These are phyloP conservation scores for Phrynosoma blainvillii DNA, from an alignment of 2,113 vertebrate species.

Conservation along the genomic window DNA sequence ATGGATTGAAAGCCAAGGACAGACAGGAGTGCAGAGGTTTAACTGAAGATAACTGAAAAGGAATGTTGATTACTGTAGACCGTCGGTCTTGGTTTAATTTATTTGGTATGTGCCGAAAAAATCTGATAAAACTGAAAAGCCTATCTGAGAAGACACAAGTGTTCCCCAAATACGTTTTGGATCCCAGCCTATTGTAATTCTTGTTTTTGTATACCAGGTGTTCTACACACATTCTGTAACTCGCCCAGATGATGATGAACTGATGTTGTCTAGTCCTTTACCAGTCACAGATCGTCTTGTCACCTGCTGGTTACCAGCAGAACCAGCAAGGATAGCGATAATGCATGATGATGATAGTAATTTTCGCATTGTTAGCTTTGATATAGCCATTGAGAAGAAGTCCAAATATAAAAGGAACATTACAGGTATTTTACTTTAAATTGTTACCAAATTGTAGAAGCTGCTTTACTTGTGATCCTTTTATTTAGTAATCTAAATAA, in stretches of 20 bases:
- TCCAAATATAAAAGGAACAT: constrained; percentile 69
- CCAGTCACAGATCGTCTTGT: constrained; percentile 53
- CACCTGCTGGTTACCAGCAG: constrained; percentile 74
- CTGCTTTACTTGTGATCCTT: not conserved
- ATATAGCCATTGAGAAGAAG: constrained; percentile 73
- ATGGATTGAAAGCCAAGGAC: too few species aligned
- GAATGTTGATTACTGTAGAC: too few species aligned
- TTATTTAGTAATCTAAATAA: not conserved
- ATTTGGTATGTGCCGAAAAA: not conserved
- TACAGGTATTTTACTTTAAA: constrained; percentile 52
- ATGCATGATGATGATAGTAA: constrained; percentile 19
- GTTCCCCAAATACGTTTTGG: not conserved
- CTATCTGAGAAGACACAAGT: not conserved
- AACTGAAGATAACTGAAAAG: too few species aligned
- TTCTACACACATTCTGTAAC: constrained; percentile 68
- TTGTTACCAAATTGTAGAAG: not conserved
- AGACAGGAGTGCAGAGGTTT: too few species aligned
- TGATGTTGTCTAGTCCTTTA: constrained; percentile 59
- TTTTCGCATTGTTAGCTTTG: constrained; percentile 66
- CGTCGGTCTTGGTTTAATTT: too few species aligned
- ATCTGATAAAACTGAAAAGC: not conserved
- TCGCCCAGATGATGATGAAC: constrained; percentile 59
- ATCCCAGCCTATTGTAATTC: not conserved
- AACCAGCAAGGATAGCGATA: constrained; percentile 73
- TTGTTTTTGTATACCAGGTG: constrained; percentile 55